phyloP scores from a whole-genome alignment of 2,113 vertebrate species.

The Dascyllus trimaculatus region DNA sequence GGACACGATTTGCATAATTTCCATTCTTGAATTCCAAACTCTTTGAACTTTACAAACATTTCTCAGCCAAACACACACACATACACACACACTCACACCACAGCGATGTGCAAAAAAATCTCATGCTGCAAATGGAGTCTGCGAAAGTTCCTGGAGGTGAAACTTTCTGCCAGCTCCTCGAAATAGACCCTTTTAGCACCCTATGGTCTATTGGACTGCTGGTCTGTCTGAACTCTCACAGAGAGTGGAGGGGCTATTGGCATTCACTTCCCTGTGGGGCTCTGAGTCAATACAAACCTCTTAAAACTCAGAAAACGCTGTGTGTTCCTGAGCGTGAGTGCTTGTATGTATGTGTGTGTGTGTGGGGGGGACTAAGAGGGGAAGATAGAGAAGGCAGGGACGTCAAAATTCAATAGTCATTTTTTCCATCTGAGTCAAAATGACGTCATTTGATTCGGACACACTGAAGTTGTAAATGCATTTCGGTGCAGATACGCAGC shows the following conservation, averaged over 20 bases:
- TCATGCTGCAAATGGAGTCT: constrained; percentile 36
- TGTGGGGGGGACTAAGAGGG: neutral
- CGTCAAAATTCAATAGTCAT: constrained; percentile 36
- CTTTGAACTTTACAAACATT: constrained; percentile 65
- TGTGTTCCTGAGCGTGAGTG: constrained; percentile 20
- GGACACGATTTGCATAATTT: constrained; percentile 57
- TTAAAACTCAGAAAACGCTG: constrained; percentile 57
- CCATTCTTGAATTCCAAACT: constrained; percentile 50
- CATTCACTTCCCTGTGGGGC: constrained; percentile 62
- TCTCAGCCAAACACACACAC: constrained; percentile 4
- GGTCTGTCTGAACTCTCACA: constrained; percentile 66
- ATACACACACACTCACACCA: constrained; percentile 12
- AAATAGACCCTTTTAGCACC: constrained; percentile 81
- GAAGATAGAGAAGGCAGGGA: neutral
- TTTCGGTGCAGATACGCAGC: neutral
- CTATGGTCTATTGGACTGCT: constrained; percentile 65
- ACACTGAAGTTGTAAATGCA: constrained; percentile 8
- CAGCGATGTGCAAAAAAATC: constrained; percentile 34
- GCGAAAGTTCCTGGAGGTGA: constrained; percentile 63
- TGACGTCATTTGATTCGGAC: constrained; percentile 27
- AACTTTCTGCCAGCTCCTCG: constrained; percentile 63
- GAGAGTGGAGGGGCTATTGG: constrained; percentile 64
- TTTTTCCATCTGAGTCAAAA: constrained; percentile 21
- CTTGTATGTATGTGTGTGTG: constrained; percentile 11
- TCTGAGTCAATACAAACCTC: constrained; percentile 74